Conservation (phyloP, 2,888 invertebrate species). For the Phymatocera aterrima region DNA sequence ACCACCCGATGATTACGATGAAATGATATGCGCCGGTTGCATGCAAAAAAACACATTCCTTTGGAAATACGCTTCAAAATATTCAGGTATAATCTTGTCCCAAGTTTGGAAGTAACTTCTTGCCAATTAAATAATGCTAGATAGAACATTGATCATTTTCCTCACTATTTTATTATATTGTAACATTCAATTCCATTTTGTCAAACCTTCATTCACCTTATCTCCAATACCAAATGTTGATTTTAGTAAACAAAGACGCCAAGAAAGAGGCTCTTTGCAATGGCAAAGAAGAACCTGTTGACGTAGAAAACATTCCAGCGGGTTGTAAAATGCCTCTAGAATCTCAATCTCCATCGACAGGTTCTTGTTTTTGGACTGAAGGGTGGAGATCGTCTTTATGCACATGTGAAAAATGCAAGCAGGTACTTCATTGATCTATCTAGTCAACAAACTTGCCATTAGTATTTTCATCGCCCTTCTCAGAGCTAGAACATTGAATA, state of each 20-base stretch:
- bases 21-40: constrained; percentile 90
- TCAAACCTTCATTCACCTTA: neutral
- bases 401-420: constrained; percentile 80
- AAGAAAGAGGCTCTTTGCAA: constrained; percentile 58
- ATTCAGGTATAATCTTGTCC: constrained; percentile 60
- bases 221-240: constrained; percentile 24
- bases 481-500: too few relatives aligned
- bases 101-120: neutral
- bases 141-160: neutral
- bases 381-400: constrained; percentile 88
- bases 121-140: too few relatives aligned
- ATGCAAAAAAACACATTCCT: constrained; percentile 87
- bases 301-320: constrained; percentile 55
- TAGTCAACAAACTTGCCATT: too few relatives aligned
- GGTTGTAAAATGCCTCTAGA: constrained; percentile 65
- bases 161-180: neutral
- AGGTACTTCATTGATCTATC: constrained; percentile 54
- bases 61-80: constrained; percentile 80
- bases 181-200: neutral
- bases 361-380: constrained; percentile 86
- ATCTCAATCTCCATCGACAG: constrained; percentile 66
- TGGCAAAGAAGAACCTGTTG: constrained; percentile 60
- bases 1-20: constrained; percentile 81
- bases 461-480: neutral
- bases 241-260: constrained; percentile 57